Conservation (phyloP, 2,113 vertebrate species). For the Nesogale talazaci region DNA sequence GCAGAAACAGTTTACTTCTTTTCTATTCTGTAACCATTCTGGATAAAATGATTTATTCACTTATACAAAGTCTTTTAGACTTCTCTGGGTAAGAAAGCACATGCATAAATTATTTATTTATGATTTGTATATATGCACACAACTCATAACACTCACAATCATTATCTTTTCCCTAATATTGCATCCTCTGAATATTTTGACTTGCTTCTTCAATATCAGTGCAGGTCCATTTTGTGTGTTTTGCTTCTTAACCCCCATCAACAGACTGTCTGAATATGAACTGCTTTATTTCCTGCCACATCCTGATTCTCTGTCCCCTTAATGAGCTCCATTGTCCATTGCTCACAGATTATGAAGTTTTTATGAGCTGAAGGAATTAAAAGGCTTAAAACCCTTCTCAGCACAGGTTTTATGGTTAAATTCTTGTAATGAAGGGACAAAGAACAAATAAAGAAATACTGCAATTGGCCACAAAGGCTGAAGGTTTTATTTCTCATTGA, state of each 20-base stretch:
- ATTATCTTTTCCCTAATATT: not conserved
- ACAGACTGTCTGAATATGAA: not conserved
- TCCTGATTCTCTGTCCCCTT: conserved; percentile 22
- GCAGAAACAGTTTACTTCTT: not conserved
- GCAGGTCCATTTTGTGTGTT: not conserved
- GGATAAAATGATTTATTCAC: not conserved
- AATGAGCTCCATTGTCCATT: not conserved
- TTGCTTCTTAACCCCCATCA: not conserved
- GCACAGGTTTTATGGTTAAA: not conserved
- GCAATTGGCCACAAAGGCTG: not conserved
- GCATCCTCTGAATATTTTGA: not conserved
- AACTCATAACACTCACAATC: not conserved
- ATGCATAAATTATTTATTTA: not conserved
- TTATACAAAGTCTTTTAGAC: not conserved
- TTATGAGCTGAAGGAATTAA: conserved; percentile 24
- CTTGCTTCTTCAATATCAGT: not conserved
- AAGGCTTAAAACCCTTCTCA: conserved; percentile 47
- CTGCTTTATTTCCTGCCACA: conserved; percentile 20
- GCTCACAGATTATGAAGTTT: conserved; percentile 56
- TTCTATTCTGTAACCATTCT: not conserved
- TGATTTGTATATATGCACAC: not conserved
- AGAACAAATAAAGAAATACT: conserved; percentile 29
- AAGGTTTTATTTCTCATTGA: conserved; percentile 16
- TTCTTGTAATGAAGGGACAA: conserved; percentile 14
- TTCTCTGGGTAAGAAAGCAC: not conserved